phyloP scores from a whole-genome alignment of 2,888 invertebrate species.

The Papilio protenor region DNA sequence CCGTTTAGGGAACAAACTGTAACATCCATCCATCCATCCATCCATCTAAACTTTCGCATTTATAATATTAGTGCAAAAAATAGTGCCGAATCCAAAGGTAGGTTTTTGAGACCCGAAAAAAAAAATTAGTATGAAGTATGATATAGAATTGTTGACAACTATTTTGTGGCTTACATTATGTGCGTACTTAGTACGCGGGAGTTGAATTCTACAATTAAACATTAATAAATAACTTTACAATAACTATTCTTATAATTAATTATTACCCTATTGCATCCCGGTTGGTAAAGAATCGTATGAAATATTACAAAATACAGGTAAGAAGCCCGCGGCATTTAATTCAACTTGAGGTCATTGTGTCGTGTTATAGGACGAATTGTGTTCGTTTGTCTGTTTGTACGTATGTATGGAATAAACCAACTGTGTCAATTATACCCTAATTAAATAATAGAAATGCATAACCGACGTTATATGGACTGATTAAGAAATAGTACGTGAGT shows the following conservation, averaged over 20 bases:
- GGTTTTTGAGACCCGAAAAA: no score
- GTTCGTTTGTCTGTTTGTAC: conserved; percentile 24
- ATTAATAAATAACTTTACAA: not conserved
- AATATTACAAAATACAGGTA: conserved; percentile 31
- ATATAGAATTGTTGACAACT: no score
- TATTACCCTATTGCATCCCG: conserved; percentile 12
- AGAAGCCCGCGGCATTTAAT: conserved; percentile 32
- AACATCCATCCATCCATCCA: no score
- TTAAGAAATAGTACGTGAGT: conserved; percentile 68
- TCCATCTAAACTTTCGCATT: no score
- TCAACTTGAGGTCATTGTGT: conserved; percentile 31
- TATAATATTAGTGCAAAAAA: no score
- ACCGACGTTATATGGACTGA: conserved; percentile 52
- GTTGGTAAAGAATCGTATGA: not conserved
- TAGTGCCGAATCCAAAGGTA: no score
- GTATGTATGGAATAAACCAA: not conserved
- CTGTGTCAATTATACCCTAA: conserved; percentile 23
- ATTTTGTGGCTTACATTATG: no score
- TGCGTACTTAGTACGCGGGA: no score
- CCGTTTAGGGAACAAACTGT: no score
- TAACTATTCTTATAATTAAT: conserved; percentile 4
- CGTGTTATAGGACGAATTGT: conserved; percentile 12
- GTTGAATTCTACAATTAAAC: not conserved
- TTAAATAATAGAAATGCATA: conserved; percentile 42
- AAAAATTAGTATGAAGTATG: no score